These are phyloP conservation scores for Aphyosemion australe DNA, from an alignment of 2,113 vertebrate species.

Conservation along the genomic window DNA sequence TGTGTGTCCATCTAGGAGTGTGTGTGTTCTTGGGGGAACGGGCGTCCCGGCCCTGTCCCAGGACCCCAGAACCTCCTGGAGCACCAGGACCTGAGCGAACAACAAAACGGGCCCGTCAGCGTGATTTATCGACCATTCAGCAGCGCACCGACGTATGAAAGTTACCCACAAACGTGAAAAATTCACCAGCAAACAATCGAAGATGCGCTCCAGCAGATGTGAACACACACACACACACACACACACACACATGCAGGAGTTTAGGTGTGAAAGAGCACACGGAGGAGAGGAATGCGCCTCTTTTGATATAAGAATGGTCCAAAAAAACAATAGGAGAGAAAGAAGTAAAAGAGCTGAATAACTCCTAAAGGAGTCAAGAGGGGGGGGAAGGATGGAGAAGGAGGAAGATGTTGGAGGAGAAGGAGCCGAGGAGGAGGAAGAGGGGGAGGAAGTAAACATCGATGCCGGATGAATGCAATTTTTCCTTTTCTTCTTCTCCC, in stretches of 20 bases:
- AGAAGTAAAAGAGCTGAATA: constrained; percentile 55
- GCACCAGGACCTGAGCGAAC: constrained; percentile 60
- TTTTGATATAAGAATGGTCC: constrained; percentile 67
- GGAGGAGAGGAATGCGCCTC: constrained; percentile 35
- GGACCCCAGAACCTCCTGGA: constrained; percentile 72
- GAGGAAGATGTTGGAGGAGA: constrained; percentile 26
- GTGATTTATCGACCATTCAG: constrained; percentile 82
- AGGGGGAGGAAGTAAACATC: constrained; percentile 61
- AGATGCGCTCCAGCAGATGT: constrained; percentile 52
- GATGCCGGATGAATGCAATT: constrained; percentile 73
- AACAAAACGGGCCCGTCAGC: constrained; percentile 78
- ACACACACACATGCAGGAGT: constrained; percentile 4
- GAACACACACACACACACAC: background rate
- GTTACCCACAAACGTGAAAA: constrained; percentile 26
- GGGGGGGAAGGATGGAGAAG: constrained; percentile 28
- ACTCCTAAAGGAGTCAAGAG: constrained; percentile 45
- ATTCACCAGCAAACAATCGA: constrained; percentile 28
- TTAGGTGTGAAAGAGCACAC: constrained; percentile 20
- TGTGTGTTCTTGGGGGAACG: constrained; percentile 57
- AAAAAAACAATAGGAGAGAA: constrained; percentile 55
- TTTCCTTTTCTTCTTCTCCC: constrained; percentile 61
- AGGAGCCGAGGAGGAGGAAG: constrained; percentile 1
- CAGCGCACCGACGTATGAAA: constrained; percentile 25
- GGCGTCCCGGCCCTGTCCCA: constrained; percentile 72
- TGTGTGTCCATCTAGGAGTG: constrained; percentile 8